Base-by-base conservation (phyloP, 1,140 invertebrate genomes). In the Sminthurinus signatus region DNA sequence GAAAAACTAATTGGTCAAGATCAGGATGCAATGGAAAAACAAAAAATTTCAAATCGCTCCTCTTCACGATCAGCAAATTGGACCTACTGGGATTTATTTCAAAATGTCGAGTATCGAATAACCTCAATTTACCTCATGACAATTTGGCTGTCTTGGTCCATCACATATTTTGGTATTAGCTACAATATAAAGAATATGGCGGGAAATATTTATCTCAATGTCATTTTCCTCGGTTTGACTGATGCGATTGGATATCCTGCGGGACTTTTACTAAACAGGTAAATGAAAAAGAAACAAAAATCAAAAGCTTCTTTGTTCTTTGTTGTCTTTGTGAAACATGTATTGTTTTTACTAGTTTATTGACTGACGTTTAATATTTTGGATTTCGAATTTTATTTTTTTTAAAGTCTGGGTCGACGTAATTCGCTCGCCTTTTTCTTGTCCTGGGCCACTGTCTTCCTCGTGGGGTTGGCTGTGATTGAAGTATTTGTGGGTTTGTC, bases 151-250 rank as follows among this genome's bases (percentile, higher is more conserved):
- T 21, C 60, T 2, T 65, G 67, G 62, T 32, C 58, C 2, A 29
- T 63, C 12, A 65, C 52, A 0, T 71, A 68, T 29, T 71, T 59
- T 50, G 65, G 65, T n/a, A 63, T 71, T 14, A 57, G 65, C 56
- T 71, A 62, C 60, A 71, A 71, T 44, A 57, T 71, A 5, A 64
- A 60, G 36, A 71, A 71, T 36, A 46, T 68, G 1, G 32, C 54
- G 2, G 69, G 65, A 31, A 61, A 64, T 58, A 27, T 52, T 21
- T 68, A 68, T 42, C 17, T 65, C 12, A 63, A 69, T 25, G 55
- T 68, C 3, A 29, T 55, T 21, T 31, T 71, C 0, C 31, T 71
- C 4, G 69, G 69, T 15, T n/a, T 66, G 0, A 58, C 59, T 3
- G 59, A 71, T 52, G 50, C 69, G 8, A 29, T 71, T 17, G 69